Evolutionary conservation across 2,797 vertebrate species (phyloP).

Genomic region (Falco peregrinus): DNA sequence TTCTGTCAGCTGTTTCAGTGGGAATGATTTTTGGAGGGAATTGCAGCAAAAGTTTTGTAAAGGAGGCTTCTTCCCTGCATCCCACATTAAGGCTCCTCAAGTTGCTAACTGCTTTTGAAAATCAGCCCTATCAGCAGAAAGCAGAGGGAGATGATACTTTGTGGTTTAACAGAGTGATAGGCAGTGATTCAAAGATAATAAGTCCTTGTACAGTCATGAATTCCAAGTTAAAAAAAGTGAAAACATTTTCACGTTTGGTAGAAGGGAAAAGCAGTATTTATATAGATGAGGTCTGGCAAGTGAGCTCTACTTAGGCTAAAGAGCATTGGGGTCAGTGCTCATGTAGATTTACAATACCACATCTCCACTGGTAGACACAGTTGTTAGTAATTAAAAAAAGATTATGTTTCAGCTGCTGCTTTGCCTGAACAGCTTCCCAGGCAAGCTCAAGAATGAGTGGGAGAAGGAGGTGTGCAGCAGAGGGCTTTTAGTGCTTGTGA

Average conservation of each 20-base stretch:
- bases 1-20: not conserved
- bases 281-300: not conserved
- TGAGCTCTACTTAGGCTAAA: not conserved
- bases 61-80: not conserved
- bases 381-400: slow-evolving; percentile 33
- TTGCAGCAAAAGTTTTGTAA: not conserved
- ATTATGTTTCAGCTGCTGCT: slow-evolving; percentile 1
- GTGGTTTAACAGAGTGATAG: not conserved
- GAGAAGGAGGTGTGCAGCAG: slow-evolving; percentile 11
- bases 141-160: not conserved
- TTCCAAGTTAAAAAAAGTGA: not conserved
- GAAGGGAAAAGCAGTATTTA: not conserved
- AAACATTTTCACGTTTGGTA: not conserved
- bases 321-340: slow-evolving; percentile 23
- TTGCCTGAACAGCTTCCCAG: not conserved
- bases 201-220: not conserved
- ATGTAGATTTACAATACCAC: not conserved
- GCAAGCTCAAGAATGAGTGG: not conserved
- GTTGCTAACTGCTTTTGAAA: not conserved
- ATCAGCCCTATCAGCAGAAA: not conserved
- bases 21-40: not conserved
- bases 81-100: not conserved
- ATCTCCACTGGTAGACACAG: not conserved
- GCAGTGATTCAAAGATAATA: not conserved
- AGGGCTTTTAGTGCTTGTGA: not conserved